Conservation (phyloP, 92 coral and sea anemone genomes). For the Parazoanthus swiftii region DNA sequence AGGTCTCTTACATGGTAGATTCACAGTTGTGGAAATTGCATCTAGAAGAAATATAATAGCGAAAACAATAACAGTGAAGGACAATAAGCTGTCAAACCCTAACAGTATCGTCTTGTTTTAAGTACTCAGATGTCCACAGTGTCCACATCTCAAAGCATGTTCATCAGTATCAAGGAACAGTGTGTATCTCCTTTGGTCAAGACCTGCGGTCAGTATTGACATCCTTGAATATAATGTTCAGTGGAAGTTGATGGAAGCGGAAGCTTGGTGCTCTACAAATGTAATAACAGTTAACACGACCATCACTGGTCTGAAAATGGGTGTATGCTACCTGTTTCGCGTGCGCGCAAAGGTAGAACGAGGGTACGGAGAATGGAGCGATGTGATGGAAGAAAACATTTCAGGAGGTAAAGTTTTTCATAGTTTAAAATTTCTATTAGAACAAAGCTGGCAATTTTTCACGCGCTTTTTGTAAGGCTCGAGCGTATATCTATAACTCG, state of each 20-base stretch:
- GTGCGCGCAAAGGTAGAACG: slow-evolving; percentile 3
- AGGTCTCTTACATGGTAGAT: too few species aligned
- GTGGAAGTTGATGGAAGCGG: not conserved
- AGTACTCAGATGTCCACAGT: too few species aligned
- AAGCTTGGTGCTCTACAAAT: not conserved
- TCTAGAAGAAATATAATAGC: too few species aligned
- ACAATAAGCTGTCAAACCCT: too few species aligned
- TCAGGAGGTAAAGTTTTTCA: not conserved
- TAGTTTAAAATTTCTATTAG: not conserved
- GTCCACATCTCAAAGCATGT: too few species aligned
- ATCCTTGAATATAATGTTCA: slow-evolving; percentile 1
- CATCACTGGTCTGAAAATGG: not conserved
- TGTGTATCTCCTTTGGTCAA: not conserved
- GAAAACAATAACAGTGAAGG: too few species aligned
- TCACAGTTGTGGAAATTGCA: too few species aligned
- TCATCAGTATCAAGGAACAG: too few species aligned
- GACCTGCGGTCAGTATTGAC: not conserved
- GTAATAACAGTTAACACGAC: not conserved
- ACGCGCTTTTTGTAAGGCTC: too few species aligned
- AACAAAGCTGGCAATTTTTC: too few species aligned
- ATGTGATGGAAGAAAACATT: not conserved
- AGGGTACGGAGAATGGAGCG: slow-evolving; percentile 38
- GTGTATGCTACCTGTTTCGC: not conserved
- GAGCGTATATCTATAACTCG: too few species aligned
- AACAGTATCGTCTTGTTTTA: too few species aligned